Evolutionary conservation across 2,797 vertebrate genomes (phyloP), one percentile per base, ranked within the genome.

Genomic region (Chelon labrosus): DNA sequence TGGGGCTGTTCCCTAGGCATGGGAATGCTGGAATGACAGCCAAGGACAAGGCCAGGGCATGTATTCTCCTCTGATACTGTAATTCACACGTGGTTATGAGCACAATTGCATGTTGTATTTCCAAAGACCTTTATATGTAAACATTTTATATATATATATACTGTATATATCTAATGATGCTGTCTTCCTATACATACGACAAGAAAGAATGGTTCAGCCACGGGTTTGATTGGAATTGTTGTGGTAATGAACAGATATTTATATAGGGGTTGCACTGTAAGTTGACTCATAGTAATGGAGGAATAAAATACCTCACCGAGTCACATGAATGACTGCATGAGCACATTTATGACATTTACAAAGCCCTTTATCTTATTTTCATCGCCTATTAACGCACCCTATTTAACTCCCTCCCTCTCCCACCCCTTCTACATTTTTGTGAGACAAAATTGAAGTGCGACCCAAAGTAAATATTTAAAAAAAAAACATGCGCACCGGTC

Each of bases 11-110:
- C 70, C 70, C 50, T 37, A 79, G 74, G 51, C 77, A 79, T 72
- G 77, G 82, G 76, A 88, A 85, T 85, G 75, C 50, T 73, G 61
- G 70, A 87, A 78, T 71, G 77, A 89, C 82, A 86, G 83, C 60
- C 19, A 55, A 71, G 75, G 50, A 87, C 70, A 69, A 75, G 77
- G 73, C 73, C 13, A 54, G 74, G 38, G 19, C 58, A 70, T 81
- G 68, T 70, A 53, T 42, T 63, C 14, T 49, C 25, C 57, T 55
- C 38, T 75, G 58, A 57, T 70, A 53, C 39, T 84, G 38, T 58
- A 58, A 65, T 12, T 56, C 22, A 61, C 19, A 31, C 27, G 13
- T 49, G 55, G 5, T 42, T 20, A 27, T 5, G 1, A 52, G 47
- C 38, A 38, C 58, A 6, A 47, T 13, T 7, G 12, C 57, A 27